phyloP scores from a whole-genome alignment of 2,113 vertebrate genomes.

The Hipposideros armiger region DNA sequence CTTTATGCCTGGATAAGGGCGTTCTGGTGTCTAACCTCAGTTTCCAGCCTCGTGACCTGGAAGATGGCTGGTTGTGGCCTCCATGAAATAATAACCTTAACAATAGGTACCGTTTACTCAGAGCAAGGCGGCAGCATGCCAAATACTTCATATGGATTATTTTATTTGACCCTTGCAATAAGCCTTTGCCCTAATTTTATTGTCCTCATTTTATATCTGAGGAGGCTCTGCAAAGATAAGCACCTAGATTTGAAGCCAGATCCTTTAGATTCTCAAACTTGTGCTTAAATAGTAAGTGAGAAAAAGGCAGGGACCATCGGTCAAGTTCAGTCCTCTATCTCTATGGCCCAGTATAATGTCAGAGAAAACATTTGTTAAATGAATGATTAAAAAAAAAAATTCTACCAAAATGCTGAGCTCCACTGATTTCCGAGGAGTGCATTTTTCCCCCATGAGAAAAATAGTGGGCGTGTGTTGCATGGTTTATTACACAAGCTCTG shows the following conservation, averaged over 20 bases:
- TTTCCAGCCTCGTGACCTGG: neutral
- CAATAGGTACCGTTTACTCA: neutral
- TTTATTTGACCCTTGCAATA: neutral
- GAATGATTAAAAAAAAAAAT: neutral
- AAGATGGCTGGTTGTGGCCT: neutral
- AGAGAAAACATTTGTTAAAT: neutral
- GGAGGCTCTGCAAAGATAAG: conserved; percentile 27
- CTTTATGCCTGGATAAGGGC: neutral
- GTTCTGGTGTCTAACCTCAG: neutral
- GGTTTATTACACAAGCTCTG: neutral
- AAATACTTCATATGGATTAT: neutral
- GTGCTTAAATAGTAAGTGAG: neutral
- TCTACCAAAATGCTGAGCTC: neutral
- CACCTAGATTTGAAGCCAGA: neutral
- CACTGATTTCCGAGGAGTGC: neutral
- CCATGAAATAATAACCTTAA: neutral
- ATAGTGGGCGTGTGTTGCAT: neutral
- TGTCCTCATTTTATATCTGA: neutral
- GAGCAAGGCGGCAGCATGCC: neutral
- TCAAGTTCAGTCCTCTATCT: neutral
- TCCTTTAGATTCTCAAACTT: neutral
- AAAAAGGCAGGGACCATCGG: neutral
- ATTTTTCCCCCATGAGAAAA: neutral
- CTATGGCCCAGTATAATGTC: neutral
- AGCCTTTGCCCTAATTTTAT: neutral